These are phyloP conservation scores for Euproctis similis DNA, from an alignment of 2,888 invertebrate genomes.

Conservation along the genomic window DNA sequence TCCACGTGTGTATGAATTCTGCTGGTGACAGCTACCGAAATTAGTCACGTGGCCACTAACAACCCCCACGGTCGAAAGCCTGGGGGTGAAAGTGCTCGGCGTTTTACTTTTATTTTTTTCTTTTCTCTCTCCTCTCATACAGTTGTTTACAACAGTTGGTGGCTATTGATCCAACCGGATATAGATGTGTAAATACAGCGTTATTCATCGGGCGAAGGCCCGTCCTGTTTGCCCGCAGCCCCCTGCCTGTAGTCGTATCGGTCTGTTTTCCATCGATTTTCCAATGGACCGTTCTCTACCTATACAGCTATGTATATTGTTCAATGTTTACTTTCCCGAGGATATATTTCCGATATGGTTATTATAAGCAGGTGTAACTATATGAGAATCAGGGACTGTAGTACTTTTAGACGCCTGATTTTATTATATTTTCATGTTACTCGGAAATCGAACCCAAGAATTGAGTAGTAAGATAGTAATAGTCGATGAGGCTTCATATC, in stretches of 20 bases:
- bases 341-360: no score
- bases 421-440: no score
- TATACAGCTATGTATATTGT: no score
- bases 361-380: no score
- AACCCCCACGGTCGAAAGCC: slow-evolving; percentile 57
- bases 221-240: slow-evolving; percentile 41
- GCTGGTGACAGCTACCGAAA: slow-evolving; percentile 70
- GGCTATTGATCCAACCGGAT: slow-evolving; percentile 64
- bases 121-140: slow-evolving; percentile 52
- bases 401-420: background rate
- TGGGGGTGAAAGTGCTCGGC: slow-evolving; percentile 49
- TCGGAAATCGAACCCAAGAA: no score
- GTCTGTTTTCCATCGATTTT: slow-evolving; percentile 67
- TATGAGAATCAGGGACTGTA: slow-evolving; percentile 1
- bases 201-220: slow-evolving; percentile 50
- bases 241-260: slow-evolving; percentile 43
- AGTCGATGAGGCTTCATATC: slow-evolving; percentile 27
- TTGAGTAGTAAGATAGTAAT: no score
- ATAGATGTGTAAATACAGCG: slow-evolving; percentile 54
- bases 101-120: no score
- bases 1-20: slow-evolving; percentile 55
- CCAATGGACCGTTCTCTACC: slow-evolving; percentile 37
- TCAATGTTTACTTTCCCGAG: no score
- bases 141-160: slow-evolving; percentile 72
- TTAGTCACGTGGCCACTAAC: slow-evolving; percentile 73